These are phyloP conservation scores for Apodemia zela DNA, from an alignment of 2,888 invertebrate genomes.

Conservation along the genomic window DNA sequence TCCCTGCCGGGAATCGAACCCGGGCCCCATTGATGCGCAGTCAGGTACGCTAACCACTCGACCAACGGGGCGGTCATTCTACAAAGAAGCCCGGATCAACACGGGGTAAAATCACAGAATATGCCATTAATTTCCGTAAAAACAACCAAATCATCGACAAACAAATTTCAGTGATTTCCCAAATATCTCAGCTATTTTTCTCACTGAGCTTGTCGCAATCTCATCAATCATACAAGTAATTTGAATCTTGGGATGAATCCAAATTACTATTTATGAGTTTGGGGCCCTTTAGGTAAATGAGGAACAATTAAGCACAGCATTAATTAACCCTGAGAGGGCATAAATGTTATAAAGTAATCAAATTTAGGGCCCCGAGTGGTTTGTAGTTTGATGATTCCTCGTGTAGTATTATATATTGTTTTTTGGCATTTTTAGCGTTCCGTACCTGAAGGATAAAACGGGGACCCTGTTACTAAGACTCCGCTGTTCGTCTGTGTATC, in stretches of 20 bases:
- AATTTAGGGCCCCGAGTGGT: background rate
- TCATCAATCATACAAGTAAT: constrained; percentile 15
- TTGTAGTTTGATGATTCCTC: background rate
- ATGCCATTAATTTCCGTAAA: too few species aligned
- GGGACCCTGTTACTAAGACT: too few species aligned
- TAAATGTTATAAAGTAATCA: constrained; percentile 6
- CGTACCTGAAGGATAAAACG: too few species aligned
- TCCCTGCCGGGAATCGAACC: too few species aligned
- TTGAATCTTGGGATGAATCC: constrained; percentile 15
- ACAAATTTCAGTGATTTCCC: background rate
- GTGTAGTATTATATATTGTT: background rate
- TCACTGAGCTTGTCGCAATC: constrained; percentile 3
- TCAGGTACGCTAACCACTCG: too few species aligned
- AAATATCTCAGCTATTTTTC: constrained; percentile 6
- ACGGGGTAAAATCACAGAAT: too few species aligned
- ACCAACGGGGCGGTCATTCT: too few species aligned
- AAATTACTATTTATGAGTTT: constrained; percentile 17
- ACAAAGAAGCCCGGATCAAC: too few species aligned
- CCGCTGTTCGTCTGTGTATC: too few species aligned
- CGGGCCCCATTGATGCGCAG: too few species aligned
- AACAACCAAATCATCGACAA: too few species aligned
- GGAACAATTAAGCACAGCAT: constrained; percentile 12
- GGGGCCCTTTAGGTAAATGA: constrained; percentile 15
- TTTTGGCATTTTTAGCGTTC: background rate
- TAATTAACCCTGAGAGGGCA: constrained; percentile 8